Percentiles rank a stretch among this genome's conserved stretches.
Conservation (phyloP, 2,113 vertebrate species). For the Pygoscelis adeliae region DNA sequence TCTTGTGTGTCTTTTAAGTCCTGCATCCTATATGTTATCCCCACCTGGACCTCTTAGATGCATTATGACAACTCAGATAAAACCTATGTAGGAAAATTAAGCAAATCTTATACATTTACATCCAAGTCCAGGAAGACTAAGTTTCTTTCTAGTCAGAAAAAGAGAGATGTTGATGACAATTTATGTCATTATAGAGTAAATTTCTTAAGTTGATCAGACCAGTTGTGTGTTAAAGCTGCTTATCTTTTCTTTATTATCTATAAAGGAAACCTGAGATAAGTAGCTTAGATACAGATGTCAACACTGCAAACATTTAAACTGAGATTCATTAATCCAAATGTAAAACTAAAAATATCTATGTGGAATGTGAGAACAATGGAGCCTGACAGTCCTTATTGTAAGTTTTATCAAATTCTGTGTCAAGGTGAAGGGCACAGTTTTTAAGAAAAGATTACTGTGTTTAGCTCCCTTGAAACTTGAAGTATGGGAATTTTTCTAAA, state of each 20-base stretch:
- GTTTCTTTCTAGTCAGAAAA: neutral
- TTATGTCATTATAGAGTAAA: neutral
- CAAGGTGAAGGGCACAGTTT: neutral
- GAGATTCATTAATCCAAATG: neutral
- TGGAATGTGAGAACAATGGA: neutral
- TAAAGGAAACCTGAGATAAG: neutral
- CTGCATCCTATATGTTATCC: neutral
- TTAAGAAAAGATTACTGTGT: neutral
- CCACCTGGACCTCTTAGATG: neutral
- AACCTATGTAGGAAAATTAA: neutral
- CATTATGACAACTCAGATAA: neutral
- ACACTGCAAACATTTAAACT: neutral
- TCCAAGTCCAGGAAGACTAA: neutral
- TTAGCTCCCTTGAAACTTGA: neutral
- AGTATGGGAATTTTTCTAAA: neutral
- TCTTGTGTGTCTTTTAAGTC: neutral
- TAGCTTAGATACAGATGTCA: neutral
- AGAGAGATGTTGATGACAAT: neutral
- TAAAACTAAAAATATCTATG: neutral
- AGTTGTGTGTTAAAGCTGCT: neutral
- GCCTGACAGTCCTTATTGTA: neutral
- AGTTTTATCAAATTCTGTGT: neutral
- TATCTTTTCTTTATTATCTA: neutral
- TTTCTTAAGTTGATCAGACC: neutral
- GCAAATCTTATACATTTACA: fast-evolving